A percentile compares a stretch with the other conserved stretches of the same genome.
phyloP scores from a whole-genome alignment of 2,797 vertebrate species.

The Phoebastria nigripes region DNA sequence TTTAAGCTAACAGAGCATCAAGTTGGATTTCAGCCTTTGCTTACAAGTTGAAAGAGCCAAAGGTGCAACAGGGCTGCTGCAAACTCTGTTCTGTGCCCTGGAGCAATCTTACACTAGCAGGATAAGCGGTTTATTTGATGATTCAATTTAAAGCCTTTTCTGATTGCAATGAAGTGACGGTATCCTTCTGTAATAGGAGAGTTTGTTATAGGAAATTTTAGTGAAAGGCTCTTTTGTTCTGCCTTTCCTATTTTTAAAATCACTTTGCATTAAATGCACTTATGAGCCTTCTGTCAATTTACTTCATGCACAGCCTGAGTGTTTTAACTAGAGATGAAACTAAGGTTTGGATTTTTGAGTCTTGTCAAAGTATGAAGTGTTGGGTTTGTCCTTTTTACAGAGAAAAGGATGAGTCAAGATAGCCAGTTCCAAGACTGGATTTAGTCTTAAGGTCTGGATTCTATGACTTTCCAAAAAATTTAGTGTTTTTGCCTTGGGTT shows the following conservation, averaged over 20 bases:
- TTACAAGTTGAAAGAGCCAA: background rate
- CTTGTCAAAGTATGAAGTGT: background rate
- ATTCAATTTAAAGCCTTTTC: slow-evolving; percentile 17
- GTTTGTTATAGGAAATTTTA: background rate
- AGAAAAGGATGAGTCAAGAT: background rate
- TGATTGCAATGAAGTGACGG: background rate
- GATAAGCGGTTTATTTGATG: background rate
- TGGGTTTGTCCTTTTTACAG: background rate
- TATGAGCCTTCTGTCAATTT: background rate
- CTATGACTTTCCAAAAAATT: background rate
- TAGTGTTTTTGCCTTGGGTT: background rate
- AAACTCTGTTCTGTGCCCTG: background rate
- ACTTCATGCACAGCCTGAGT: background rate
- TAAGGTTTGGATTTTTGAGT: background rate
- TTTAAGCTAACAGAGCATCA: background rate
- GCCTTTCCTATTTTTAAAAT: background rate
- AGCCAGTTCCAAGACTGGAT: background rate
- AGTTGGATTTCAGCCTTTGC: background rate
- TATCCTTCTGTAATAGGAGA: background rate
- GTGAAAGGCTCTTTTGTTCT: background rate
- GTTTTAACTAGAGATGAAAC: background rate
- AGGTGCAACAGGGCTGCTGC: background rate
- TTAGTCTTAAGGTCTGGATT: background rate
- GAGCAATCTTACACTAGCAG: background rate
- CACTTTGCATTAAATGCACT: background rate